phyloP scores from a whole-genome alignment of 1,140 invertebrate species.

The Chrysomallon squamiferum region DNA sequence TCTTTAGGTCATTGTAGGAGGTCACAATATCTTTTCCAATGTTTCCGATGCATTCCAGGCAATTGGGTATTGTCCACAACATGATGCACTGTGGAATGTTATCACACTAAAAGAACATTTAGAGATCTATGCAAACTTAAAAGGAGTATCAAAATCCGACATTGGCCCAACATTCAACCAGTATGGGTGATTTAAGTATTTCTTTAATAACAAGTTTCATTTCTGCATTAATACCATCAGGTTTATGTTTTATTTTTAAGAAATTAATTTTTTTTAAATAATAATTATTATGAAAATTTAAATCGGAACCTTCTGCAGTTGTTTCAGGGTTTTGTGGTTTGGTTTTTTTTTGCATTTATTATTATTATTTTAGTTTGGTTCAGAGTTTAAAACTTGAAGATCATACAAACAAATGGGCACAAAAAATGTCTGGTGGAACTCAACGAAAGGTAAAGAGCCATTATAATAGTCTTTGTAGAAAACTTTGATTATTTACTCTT shows the following conservation, averaged over 20 bases:
- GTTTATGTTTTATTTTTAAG: no score
- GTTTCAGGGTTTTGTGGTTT: no score
- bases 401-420: constrained; percentile 78
- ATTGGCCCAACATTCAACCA: constrained; percentile 27
- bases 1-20: constrained; percentile 46
- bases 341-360: no score
- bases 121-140: constrained; percentile 78
- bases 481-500: no score
- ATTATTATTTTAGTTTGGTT: constrained; percentile 72
- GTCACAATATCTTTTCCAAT: constrained; percentile 39
- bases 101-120: constrained; percentile 74
- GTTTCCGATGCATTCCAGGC: constrained; percentile 40
- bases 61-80: constrained; percentile 63
- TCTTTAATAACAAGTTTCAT: no score
- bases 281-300: no score
- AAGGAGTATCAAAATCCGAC: constrained; percentile 72
- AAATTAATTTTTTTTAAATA: no score
- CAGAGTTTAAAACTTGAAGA: constrained; percentile 80
- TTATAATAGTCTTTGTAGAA: no score
- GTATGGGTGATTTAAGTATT: constrained; percentile 26
- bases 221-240: no score
- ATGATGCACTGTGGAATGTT: constrained; percentile 60
- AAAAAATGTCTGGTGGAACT: constrained; percentile 89
- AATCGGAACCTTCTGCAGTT: no score
- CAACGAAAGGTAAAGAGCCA: constrained; percentile 81